Evolutionary conservation across 2,888 invertebrate species (phyloP).

Genomic region (Cataglyphis rosenhaueri): DNA sequence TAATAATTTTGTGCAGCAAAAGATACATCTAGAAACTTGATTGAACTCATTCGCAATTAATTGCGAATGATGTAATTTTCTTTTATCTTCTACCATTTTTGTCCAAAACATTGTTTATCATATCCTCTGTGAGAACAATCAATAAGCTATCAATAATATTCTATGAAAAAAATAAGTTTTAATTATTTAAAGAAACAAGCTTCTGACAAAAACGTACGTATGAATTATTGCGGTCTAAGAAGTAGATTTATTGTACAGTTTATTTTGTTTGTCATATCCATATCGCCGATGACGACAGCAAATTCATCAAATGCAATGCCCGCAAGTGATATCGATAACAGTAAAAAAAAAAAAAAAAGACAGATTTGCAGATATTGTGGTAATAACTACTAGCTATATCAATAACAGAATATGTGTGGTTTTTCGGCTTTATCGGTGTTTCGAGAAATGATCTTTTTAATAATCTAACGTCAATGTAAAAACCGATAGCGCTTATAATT

Average conservation of each 20-base stretch:
- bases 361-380: not conserved
- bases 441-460: slow-evolving; percentile 35
- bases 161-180: not conserved
- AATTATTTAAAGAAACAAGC: slow-evolving; percentile 8
- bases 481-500: not conserved
- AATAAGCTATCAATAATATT: not conserved
- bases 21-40: not conserved
- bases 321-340: slow-evolving; percentile 3
- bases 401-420: not conserved
- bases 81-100: not conserved
- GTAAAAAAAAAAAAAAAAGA: slow-evolving; percentile 11
- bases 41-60: slow-evolving; percentile 24
- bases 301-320: not conserved
- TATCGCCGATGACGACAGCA: not conserved
- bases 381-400: slow-evolving; percentile 15
- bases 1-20: not conserved
- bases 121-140: slow-evolving; percentile 11
- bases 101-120: not conserved
- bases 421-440: not conserved
- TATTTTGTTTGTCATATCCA: slow-evolving; percentile 2
- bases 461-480: not conserved
- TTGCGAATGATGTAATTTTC: not conserved
- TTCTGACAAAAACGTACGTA: not conserved
- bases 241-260: slow-evolving; percentile 16
- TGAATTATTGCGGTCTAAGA: not conserved